Evolutionary conservation across 2,888 invertebrate species (phyloP), one percentile per base, ranked within the genome.

Genomic region (Miltochrista miniata): DNA sequence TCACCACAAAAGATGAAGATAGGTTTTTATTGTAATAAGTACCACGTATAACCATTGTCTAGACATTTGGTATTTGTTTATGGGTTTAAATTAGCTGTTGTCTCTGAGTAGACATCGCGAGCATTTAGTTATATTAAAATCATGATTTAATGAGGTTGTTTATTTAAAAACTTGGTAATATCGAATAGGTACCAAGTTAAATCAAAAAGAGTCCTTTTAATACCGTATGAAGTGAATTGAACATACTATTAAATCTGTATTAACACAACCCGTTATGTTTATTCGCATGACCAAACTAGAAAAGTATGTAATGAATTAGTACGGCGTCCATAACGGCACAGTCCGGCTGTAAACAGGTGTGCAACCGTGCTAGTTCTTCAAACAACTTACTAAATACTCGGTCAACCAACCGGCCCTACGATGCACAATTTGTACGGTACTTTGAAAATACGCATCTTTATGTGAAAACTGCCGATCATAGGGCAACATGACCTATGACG

Each of bases 241-340:
- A 24, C 18, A 24, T 24, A 24, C 18, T 24, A 24, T 4, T 24
- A 4, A 24, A 24, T 24, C 18, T 24, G 18, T 24, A 24, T 24
- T 24, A 24, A 24, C 18, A 24, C 12, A 46, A 54, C 57, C 66
- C 61, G 68, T 61, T 66, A 61, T 12, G 38, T 54, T 44, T 57
- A 55, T 59, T 59, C 57, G 51, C 55, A 54, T 59, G 54, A 56
- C 47, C 42, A 54, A 64, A 61, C 59, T 55, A 46, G 51, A 51
- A 42, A 55, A 52, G 42, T 51, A 45, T 47, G 46, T 53, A 51
- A 49, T 43, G 42, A 54, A 47, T 56, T 51, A 60, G 59, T 51
- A 60, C 51, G 51, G 54, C 47, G 35, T 45, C 50, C 47, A 44
- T 66, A 68, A 64, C 68, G 68, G 59, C 42, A 15, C 49, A 44